Evolutionary conservation across 2,888 invertebrate genomes (phyloP).

Genomic region (Andricus curvator): DNA sequence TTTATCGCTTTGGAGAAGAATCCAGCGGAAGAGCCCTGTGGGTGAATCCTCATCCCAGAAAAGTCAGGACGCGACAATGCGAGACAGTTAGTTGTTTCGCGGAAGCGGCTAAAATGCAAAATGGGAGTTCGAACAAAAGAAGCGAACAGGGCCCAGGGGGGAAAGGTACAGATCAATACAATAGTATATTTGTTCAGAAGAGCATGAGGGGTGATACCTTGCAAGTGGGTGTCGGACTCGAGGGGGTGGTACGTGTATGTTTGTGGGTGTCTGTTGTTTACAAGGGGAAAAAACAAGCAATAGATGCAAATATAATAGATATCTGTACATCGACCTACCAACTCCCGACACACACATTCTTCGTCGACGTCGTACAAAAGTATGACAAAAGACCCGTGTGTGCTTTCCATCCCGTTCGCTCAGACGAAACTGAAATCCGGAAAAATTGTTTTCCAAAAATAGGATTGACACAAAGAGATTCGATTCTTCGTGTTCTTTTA

Average conservation of each 20-base stretch:
- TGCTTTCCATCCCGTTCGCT: not conserved
- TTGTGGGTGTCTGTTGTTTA: conserved; percentile 61
- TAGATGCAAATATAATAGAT: conserved; percentile 62
- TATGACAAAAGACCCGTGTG: conserved; percentile 28
- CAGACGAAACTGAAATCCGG: conserved; percentile 24
- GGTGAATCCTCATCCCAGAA: conserved; percentile 49
- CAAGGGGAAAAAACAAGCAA: conserved; percentile 60
- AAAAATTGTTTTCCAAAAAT: conserved; percentile 23
- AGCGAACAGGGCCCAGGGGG: conserved; percentile 56
- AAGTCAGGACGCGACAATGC: conserved; percentile 60
- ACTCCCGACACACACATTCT: conserved; percentile 42
- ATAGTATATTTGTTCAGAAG: conserved; percentile 72
- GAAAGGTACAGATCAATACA: conserved; percentile 72
- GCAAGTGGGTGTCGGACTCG: conserved; percentile 60
- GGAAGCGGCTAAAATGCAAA: conserved; percentile 73
- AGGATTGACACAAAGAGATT: conserved; percentile 9
- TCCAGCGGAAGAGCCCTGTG: conserved; percentile 66
- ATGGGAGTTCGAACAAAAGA: conserved; percentile 72
- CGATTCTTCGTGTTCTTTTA: not conserved
- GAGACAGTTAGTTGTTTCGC: conserved; percentile 73
- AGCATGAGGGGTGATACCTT: conserved; percentile 71
- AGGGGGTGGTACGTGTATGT: conserved; percentile 54
- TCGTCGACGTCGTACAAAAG: conserved; percentile 43
- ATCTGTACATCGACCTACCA: conserved; percentile 47
- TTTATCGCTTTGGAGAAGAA: conserved; percentile 65